phyloP scores from a whole-genome alignment of 2,113 vertebrate species.

The Tetrax tetrax region DNA sequence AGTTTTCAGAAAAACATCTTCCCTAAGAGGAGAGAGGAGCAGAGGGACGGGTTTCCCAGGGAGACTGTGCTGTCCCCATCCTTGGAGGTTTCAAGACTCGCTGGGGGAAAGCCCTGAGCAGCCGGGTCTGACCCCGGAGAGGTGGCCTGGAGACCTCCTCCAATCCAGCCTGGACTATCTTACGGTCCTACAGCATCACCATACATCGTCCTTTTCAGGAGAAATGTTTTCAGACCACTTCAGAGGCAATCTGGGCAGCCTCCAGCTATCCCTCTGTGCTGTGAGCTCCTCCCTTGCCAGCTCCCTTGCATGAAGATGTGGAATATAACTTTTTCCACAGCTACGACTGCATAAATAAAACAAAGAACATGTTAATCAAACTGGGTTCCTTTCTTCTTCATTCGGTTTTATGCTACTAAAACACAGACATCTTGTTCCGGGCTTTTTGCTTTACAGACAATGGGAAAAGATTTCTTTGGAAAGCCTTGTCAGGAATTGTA shows the following conservation, averaged over 20 bases:
- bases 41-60: rapidly evolving
- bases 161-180: neutral
- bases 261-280: neutral
- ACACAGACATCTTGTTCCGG: neutral
- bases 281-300: neutral
- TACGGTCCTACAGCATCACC: neutral
- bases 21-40: neutral
- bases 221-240: neutral
- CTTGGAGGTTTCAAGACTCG: neutral
- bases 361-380: neutral
- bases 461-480: neutral
- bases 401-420: neutral
- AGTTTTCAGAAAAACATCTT: neutral
- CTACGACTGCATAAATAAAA: neutral
- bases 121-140: rapidly evolving
- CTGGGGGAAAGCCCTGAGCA: neutral
- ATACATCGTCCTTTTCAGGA: neutral
- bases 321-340: neutral
- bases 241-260: neutral
- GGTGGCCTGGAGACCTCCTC: neutral
- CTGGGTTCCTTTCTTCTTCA: neutral
- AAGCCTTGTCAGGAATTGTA: neutral
- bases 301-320: neutral
- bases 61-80: neutral
- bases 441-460: neutral